These are phyloP conservation scores for Temnopleurus reevesii DNA, from an alignment of 53 echinoderm and acorn worm genomes.

Conservation along the genomic window DNA sequence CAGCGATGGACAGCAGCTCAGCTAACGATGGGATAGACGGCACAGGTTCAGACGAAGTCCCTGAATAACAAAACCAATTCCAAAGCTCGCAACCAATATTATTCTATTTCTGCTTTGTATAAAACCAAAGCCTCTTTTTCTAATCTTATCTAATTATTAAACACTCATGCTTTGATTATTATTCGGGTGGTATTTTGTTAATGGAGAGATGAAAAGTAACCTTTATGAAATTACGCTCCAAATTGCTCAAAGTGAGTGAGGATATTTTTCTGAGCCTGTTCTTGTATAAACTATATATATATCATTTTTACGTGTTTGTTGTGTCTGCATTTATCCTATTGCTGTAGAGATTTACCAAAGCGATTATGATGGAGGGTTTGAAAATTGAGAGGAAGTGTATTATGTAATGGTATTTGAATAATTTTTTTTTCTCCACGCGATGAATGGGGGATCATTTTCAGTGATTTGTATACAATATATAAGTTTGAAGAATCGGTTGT, in stretches of 20 bases:
- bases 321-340: slow-evolving; percentile 42
- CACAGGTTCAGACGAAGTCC: slow-evolving; percentile 46
- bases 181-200: neutral
- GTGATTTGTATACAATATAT: neutral
- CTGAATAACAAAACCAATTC: slow-evolving; percentile 22
- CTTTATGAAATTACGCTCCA: neutral
- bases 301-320: slow-evolving; percentile 47
- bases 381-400: neutral
- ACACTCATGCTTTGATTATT: neutral
- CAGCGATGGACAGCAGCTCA: slow-evolving; percentile 37
- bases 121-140: neutral
- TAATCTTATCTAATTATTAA: neutral
- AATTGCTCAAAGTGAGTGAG: neutral
- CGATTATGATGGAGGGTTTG: neutral
- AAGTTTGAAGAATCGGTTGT: neutral
- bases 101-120: slow-evolving; percentile 32
- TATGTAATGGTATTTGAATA: neutral
- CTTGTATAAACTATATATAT: slow-evolving; percentile 48
- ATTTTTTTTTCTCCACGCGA: neutral
- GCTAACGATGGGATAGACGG: slow-evolving; percentile 47
- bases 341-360: slow-evolving; percentile 35
- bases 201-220: neutral
- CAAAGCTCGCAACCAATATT: slow-evolving; percentile 11
- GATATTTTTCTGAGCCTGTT: neutral
- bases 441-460: neutral